A percentile compares a stretch with the other conserved stretches of the same genome.
Evolutionary conservation across 2,113 vertebrate species (phyloP).

Genomic region (Acinonyx jubatus): DNA sequence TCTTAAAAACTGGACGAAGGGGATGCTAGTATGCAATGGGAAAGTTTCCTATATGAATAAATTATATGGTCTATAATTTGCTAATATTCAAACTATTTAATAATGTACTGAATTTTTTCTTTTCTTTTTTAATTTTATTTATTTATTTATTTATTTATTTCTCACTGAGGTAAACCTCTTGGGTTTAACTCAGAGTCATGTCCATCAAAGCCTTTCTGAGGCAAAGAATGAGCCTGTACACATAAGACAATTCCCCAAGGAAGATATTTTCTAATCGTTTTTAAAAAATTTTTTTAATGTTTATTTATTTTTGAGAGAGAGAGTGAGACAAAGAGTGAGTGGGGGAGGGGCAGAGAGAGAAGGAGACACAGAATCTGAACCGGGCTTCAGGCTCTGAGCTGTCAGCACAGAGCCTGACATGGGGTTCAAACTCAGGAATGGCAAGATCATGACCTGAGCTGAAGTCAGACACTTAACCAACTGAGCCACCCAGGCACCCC

Average conservation of each 20-base stretch:
- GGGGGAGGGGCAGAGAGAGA: too few species aligned
- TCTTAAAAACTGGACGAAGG: not conserved
- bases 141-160: not conserved
- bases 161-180: not conserved
- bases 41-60: not conserved
- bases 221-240: constrained; percentile 4
- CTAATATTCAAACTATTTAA: not conserved
- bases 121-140: too few species aligned
- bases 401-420: too few species aligned
- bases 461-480: too few species aligned
- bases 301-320: too few species aligned
- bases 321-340: too few species aligned
- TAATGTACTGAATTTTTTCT: not conserved
- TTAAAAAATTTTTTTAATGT: too few species aligned
- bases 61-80: not conserved
- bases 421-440: too few species aligned
- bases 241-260: not conserved
- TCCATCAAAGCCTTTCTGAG: not conserved
- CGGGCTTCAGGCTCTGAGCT: too few species aligned
- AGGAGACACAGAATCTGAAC: too few species aligned
- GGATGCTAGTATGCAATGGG: not conserved
- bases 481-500: too few species aligned
- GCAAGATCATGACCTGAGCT: too few species aligned
- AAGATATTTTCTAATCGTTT: constrained; percentile 37
- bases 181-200: not conserved